These are phyloP conservation scores for Coracopsis vasa DNA, from an alignment of 2,113 vertebrate species.

Conservation along the genomic window DNA sequence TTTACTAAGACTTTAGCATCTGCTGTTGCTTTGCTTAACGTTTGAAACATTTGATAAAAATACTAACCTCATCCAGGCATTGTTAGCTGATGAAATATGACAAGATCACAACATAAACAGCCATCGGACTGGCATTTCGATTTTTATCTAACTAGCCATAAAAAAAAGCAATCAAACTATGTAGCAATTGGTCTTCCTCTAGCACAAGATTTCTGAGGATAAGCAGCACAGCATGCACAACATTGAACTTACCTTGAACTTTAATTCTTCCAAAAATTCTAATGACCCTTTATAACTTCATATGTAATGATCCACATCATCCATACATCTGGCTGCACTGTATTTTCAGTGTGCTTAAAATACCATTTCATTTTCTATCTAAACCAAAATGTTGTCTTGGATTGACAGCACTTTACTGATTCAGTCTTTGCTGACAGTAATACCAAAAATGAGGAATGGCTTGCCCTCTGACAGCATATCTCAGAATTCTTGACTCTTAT, in stretches of 20 bases:
- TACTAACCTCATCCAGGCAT: background rate
- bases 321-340: background rate
- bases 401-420: constrained; percentile 24
- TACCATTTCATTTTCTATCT: background rate
- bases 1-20: background rate
- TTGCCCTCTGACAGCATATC: background rate
- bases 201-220: background rate
- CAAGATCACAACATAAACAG: background rate
- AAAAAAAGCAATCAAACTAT: background rate
- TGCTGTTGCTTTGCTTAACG: background rate
- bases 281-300: background rate
- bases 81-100: background rate
- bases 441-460: background rate
- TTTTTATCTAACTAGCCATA: background rate
- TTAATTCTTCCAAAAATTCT: background rate
- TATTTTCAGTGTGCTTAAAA: background rate
- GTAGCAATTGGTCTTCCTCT: background rate
- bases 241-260: background rate
- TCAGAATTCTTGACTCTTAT: background rate
- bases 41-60: background rate
- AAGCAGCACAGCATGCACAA: background rate
- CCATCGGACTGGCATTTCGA: background rate
- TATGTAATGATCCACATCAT: background rate
- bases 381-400: background rate
- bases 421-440: background rate